phyloP scores from a whole-genome alignment of 2,113 vertebrate genomes.

The rat (Rattus norvegicus) region DNA sequence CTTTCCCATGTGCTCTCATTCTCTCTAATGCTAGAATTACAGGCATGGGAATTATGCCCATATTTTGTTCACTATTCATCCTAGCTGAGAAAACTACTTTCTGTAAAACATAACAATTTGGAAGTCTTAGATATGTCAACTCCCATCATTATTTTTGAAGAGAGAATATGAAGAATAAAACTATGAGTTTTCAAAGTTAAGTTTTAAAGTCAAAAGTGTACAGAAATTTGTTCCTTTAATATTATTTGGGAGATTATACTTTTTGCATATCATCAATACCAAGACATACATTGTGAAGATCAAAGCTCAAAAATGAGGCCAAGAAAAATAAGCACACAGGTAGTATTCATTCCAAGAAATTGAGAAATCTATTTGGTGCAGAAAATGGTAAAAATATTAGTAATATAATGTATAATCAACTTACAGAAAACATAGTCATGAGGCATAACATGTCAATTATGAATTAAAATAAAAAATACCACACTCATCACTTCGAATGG shows the following conservation, averaged over 20 bases:
- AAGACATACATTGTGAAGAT: not conserved
- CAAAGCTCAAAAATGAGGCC: not conserved
- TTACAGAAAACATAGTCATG: not conserved
- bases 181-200: not conserved
- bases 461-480: constrained; percentile 22
- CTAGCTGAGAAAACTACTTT: not conserved
- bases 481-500: not conserved
- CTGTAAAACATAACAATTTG: not conserved
- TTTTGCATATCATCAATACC: not conserved
- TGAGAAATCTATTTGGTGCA: not conserved
- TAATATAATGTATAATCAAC: not conserved
- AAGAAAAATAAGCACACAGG: not conserved
- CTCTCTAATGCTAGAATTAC: not conserved
- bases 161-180: not conserved
- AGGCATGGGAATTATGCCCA: not conserved
- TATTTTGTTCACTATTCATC: not conserved
- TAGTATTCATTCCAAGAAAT: not conserved
- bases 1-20: no score
- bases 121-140: not conserved
- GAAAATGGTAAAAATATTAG: not conserved
- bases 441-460: not conserved
- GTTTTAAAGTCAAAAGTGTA: not conserved
- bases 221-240: not conserved
- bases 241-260: not conserved
- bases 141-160: not conserved